phyloP scores from a whole-genome alignment of 2,797 vertebrate species.

The Microctenopoma stevenorrisi region DNA sequence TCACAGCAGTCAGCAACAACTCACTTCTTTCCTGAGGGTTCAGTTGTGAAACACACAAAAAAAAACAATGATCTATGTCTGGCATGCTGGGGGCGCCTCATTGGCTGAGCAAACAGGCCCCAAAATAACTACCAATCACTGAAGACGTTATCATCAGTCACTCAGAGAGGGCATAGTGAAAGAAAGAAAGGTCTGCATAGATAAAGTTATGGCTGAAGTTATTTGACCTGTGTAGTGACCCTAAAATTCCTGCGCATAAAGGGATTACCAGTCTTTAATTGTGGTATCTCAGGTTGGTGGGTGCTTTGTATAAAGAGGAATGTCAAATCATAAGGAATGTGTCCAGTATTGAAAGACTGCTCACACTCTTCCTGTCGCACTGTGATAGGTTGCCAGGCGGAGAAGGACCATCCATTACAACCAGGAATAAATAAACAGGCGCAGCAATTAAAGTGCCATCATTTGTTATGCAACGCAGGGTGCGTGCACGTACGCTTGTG shows the following conservation, averaged over 20 bases:
- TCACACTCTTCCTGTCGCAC: conserved; percentile 66
- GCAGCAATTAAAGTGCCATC: conserved; percentile 82
- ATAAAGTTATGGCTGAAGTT: conserved; percentile 13
- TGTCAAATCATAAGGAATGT: conserved; percentile 52
- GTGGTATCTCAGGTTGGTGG: background rate
- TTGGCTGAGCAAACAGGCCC: conserved; percentile 92
- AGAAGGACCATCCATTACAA: conserved; percentile 79
- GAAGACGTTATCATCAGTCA: conserved; percentile 91
- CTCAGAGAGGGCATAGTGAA: conserved; percentile 70
- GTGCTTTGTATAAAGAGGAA: conserved; percentile 19
- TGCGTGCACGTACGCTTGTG: conserved; percentile 37
- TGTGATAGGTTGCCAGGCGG: conserved; percentile 71
- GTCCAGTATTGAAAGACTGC: conserved; percentile 44
- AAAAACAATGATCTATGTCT: conserved; percentile 93
- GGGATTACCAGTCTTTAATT: background rate
- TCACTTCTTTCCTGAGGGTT: conserved; percentile 80
- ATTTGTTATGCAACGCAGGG: conserved; percentile 81
- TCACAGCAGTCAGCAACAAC: conserved; percentile 87
- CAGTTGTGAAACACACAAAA: conserved; percentile 33
- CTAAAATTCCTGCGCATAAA: background rate
- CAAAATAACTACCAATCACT: conserved; percentile 92
- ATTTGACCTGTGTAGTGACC: background rate
- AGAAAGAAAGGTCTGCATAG: conserved; percentile 65
- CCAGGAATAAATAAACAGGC: conserved; percentile 82
- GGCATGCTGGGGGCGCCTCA: conserved; percentile 88